A percentile compares a stretch with the other conserved stretches of the same genome.
Evolutionary conservation across 1,140 invertebrate species (phyloP).

Genomic region (Brachionus rotundiformis): DNA sequence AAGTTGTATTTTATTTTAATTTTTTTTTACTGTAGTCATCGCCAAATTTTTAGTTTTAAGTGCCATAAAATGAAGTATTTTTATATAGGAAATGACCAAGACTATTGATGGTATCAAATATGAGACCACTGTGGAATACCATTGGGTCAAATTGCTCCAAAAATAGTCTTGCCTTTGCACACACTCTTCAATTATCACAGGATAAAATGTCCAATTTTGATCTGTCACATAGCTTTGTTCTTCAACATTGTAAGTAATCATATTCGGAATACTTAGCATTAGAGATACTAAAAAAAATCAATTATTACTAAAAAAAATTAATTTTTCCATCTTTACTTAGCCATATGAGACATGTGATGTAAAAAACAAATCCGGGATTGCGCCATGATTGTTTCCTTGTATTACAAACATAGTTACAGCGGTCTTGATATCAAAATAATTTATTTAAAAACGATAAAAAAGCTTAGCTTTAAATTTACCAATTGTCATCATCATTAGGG

Average conservation of each 20-base stretch:
- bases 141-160: constrained; percentile 35
- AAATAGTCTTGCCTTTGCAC: constrained; percentile 24
- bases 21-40: constrained; percentile 1
- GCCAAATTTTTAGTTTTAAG: constrained; percentile 46
- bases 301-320: neutral
- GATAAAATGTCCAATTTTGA: constrained; percentile 14
- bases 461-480: constrained; percentile 52
- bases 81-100: constrained; percentile 57
- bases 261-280: constrained; percentile 23
- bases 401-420: constrained; percentile 42
- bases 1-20: neutral
- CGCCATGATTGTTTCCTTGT: constrained; percentile 18
- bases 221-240: neutral
- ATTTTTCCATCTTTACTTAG: neutral
- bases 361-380: constrained; percentile 41
- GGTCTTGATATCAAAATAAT: neutral
- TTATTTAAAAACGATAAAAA: neutral
- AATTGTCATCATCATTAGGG: constrained; percentile 60
- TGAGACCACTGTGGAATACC: constrained; percentile 39
- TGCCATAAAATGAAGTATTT: constrained; percentile 54
- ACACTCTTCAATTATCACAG: neutral
- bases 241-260: constrained; percentile 32
- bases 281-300: constrained; percentile 17
- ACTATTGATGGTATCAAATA: constrained; percentile 52
- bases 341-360: constrained; percentile 33